Conservation (phyloP, 2,113 vertebrate species). For the Callospermophilus lateralis region DNA sequence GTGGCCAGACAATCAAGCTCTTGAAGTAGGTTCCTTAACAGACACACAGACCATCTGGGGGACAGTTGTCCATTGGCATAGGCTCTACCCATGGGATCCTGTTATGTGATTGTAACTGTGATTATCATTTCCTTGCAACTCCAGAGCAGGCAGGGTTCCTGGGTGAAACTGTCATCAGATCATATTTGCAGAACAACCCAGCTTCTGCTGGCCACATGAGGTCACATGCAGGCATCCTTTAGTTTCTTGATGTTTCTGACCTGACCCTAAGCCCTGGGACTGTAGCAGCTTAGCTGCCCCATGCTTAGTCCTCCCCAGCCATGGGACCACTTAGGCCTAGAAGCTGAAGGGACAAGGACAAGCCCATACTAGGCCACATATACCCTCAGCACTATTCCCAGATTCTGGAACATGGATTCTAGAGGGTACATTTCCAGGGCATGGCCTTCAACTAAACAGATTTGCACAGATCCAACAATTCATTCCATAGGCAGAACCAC, state of each 20-base stretch:
- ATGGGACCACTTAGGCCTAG: no score
- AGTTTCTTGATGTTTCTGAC: not conserved
- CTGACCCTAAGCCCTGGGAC: not conserved
- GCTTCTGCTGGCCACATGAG: not conserved
- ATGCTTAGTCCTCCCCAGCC: not conserved
- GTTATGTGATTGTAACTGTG: not conserved
- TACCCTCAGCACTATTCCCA: not conserved
- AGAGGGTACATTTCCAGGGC: not conserved
- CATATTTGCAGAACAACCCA: rapidly evolving
- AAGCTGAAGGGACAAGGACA: not conserved
- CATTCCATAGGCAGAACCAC: not conserved
- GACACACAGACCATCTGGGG: not conserved
- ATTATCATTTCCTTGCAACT: not conserved
- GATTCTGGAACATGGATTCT: not conserved
- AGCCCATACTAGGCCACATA: not conserved
- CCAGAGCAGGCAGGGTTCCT: not conserved
- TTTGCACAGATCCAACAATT: not conserved
- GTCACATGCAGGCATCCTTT: not conserved
- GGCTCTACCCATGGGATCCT: not conserved
- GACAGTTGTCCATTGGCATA: not conserved
- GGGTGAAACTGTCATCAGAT: not conserved
- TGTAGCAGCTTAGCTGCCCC: no score
- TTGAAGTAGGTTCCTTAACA: constrained; percentile 93
- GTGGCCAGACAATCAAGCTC: constrained; percentile 98
- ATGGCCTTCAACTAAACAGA: not conserved